phyloP scores from a whole-genome alignment of 1,140 invertebrate species.

The Marisa cornuarietis region DNA sequence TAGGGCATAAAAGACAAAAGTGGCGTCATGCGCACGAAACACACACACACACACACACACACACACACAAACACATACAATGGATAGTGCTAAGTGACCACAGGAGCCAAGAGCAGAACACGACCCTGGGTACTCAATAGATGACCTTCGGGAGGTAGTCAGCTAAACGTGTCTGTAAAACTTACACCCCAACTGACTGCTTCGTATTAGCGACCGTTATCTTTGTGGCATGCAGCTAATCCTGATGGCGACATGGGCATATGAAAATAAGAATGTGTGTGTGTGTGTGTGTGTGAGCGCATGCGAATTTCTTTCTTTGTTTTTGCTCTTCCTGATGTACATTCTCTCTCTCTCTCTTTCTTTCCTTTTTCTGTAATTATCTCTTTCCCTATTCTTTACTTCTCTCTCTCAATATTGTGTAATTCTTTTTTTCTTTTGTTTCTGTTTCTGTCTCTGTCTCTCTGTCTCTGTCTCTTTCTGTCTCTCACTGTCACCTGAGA shows the following conservation, averaged over 20 bases:
- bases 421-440: neutral
- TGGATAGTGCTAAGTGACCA: too few species aligned
- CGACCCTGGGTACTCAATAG: too few species aligned
- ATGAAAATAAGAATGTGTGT: neutral
- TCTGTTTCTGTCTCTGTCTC: neutral
- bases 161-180: too few species aligned
- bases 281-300: neutral
- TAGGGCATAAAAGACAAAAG: too few species aligned
- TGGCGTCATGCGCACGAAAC: neutral
- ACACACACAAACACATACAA: neutral
- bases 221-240: too few species aligned
- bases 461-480: neutral
- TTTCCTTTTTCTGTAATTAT: neutral
- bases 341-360: neutral
- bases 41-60: slow-evolving; percentile 9
- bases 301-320: neutral
- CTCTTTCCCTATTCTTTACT: neutral
- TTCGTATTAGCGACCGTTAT: too few species aligned
- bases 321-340: neutral
- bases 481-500: neutral
- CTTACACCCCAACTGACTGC: too few species aligned
- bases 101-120: too few species aligned
- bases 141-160: too few species aligned
- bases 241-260: too few species aligned
- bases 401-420: neutral